Evolutionary conservation across 2,888 invertebrate genomes (phyloP).

Genomic region (Catocala fraxini): DNA sequence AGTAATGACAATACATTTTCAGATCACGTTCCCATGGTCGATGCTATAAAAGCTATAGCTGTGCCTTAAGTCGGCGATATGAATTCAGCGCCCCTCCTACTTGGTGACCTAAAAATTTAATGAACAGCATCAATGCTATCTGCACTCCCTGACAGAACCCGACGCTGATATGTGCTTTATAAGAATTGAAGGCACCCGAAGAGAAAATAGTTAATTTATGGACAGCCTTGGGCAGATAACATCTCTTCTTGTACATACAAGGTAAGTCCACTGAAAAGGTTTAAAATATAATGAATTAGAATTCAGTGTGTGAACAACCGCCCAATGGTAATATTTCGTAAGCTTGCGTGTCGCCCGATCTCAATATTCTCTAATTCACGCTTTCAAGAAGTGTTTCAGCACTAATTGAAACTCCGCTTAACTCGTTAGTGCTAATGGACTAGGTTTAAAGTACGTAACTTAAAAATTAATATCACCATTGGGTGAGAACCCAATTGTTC

Average conservation of each 20-base stretch:
- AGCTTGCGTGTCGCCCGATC: neutral
- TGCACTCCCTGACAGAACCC: slow-evolving; percentile 4
- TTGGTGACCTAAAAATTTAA: slow-evolving; percentile 42
- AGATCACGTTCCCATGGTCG: slow-evolving; percentile 56
- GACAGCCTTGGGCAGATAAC: too few species aligned
- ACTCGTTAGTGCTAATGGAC: slow-evolving; percentile 15
- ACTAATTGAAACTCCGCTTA: slow-evolving; percentile 16
- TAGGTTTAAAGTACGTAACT: slow-evolving; percentile 8
- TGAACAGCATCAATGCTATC: slow-evolving; percentile 27
- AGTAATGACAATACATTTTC: slow-evolving; percentile 60
- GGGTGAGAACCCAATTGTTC: too few species aligned
- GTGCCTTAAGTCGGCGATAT: slow-evolving; percentile 51
- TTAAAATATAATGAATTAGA: neutral
- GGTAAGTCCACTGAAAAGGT: too few species aligned
- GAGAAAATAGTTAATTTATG: too few species aligned
- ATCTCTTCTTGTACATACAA: too few species aligned
- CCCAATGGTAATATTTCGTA: neutral
- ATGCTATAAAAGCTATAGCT: slow-evolving; percentile 30
- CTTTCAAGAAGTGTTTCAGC: slow-evolving; percentile 12
- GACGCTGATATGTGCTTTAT: neutral
- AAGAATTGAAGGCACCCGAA: neutral
- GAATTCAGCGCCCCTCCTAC: slow-evolving; percentile 46
- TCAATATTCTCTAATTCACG: slow-evolving; percentile 12
- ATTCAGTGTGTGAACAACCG: neutral
- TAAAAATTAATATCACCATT: neutral